Conservation (phyloP, 1,140 invertebrate species). For the Euglossa dilemma region DNA sequence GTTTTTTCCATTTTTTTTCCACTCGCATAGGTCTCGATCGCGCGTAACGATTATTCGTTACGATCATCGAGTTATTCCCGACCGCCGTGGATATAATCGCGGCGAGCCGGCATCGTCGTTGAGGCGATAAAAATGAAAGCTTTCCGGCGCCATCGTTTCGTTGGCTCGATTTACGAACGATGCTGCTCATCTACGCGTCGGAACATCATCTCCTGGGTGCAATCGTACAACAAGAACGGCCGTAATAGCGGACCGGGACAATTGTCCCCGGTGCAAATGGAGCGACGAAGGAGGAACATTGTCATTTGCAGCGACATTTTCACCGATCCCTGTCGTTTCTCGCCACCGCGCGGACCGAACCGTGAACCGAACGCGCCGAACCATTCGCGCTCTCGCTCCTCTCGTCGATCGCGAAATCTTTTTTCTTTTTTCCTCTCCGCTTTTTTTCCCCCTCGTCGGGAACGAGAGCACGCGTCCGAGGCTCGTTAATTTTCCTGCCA, state of each 20-base stretch:
- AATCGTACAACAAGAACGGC: constrained; percentile 33
- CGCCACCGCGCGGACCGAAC: not conserved
- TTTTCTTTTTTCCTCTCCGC: too few relatives aligned
- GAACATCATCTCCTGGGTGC: constrained; percentile 8
- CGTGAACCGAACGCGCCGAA: not conserved
- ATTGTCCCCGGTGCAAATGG: constrained; percentile 45
- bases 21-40: too few relatives aligned
- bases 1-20: not conserved
- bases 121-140: not conserved
- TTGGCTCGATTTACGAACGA: constrained; percentile 36
- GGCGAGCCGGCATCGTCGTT: too few relatives aligned
- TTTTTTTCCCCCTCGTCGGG: too few relatives aligned
- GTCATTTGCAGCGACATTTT: constrained; percentile 40
- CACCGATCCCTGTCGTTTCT: constrained; percentile 17
- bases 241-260: constrained; percentile 28
- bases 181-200: constrained; percentile 12
- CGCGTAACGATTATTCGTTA: not conserved
- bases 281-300: constrained; percentile 17
- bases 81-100: too few relatives aligned
- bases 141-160: not conserved
- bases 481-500: constrained; percentile 6
- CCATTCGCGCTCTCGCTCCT: not conserved
- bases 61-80: not conserved
- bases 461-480: too few relatives aligned
- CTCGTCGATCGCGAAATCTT: not conserved